These are phyloP conservation scores for Whitmania pigra DNA, from an alignment of 1,140 invertebrate species.

Conservation along the genomic window DNA sequence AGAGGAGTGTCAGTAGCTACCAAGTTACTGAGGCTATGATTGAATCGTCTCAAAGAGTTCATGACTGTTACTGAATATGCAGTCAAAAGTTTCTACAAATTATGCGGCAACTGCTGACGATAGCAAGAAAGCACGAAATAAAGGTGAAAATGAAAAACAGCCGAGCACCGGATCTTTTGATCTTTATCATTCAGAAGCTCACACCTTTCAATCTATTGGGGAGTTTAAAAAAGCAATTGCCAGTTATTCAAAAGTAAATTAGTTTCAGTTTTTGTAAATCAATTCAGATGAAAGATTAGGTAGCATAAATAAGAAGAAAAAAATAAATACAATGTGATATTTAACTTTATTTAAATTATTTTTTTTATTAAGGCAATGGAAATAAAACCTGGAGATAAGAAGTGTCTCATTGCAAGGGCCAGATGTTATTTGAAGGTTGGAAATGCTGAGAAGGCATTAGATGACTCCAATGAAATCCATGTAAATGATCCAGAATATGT, in stretches of 20 bases:
- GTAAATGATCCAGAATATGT: constrained; percentile 62
- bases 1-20: too few relatives aligned
- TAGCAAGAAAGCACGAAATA: too few relatives aligned
- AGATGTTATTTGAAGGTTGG: constrained; percentile 78
- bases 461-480: constrained; percentile 69
- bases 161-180: constrained; percentile 14
- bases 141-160: too few relatives aligned
- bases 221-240: constrained; percentile 28
- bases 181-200: constrained; percentile 25
- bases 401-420: constrained; percentile 71
- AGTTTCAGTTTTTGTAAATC: constrained; percentile 1
- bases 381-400: constrained; percentile 66
- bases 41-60: too few relatives aligned
- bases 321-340: too few relatives aligned
- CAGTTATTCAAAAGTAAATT: constrained; percentile 32
- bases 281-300: not conserved
- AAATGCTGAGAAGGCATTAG: constrained; percentile 63
- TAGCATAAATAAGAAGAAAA: not conserved
- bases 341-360: constrained; percentile 20
- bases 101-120: too few relatives aligned
- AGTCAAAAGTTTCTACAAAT: too few relatives aligned
- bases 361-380: constrained; percentile 59
- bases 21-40: too few relatives aligned
- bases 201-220: constrained; percentile 22
- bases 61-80: too few relatives aligned